phyloP scores from a whole-genome alignment of 1,140 invertebrate genomes.

The Daktulosphaira vitifoliae region DNA sequence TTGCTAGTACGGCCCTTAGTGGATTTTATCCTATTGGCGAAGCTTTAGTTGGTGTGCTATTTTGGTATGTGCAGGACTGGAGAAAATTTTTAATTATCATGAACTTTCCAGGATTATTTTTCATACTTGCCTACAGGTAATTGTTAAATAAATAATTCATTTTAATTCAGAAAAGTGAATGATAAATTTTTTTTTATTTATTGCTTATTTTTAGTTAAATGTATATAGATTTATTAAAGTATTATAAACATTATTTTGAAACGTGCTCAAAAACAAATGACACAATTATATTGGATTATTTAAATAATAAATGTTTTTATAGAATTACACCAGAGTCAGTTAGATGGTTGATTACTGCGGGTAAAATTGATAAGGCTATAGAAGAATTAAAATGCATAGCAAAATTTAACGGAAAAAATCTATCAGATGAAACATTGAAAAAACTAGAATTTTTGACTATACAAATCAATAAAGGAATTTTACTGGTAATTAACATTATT shows the following conservation, averaged over 20 bases:
- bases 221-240: too few species aligned
- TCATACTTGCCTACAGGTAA: constrained; percentile 39
- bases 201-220: too few species aligned
- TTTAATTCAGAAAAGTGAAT: too few species aligned
- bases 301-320: constrained; percentile 18
- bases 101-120: constrained; percentile 56
- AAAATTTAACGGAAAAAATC: constrained; percentile 47
- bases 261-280: too few species aligned
- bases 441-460: constrained; percentile 39
- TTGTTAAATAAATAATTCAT: neutral
- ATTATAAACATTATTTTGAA: too few species aligned
- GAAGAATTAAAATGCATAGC: constrained; percentile 49
- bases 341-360: constrained; percentile 52
- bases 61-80: constrained; percentile 63
- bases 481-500: constrained; percentile 17
- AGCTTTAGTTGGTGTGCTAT: constrained; percentile 54
- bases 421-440: constrained; percentile 43
- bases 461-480: constrained; percentile 39
- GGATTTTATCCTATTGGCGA: constrained; percentile 63
- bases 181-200: too few species aligned
- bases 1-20: constrained; percentile 61
- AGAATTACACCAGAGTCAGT: constrained; percentile 58
- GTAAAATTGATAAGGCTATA: constrained; percentile 47
- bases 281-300: too few species aligned
- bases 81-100: constrained; percentile 55